These are phyloP conservation scores for Cremastinae sp. DNA, from an alignment of 2,888 invertebrate genomes.

Conservation along the genomic window DNA sequence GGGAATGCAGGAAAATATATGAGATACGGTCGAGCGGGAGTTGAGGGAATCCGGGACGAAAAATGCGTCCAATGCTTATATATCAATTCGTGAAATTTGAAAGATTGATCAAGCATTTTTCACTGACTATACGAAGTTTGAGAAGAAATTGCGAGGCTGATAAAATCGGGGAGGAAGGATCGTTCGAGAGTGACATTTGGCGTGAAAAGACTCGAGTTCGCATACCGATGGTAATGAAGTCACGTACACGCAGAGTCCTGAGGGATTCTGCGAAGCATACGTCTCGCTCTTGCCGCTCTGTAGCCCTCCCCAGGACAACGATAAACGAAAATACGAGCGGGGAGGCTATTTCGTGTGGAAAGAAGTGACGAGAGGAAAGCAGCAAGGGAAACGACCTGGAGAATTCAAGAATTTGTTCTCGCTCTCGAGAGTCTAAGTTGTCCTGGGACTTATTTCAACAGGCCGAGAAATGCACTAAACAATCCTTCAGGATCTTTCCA, in stretches of 20 bases:
- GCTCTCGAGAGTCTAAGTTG: constrained; percentile 7
- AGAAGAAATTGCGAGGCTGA: not conserved
- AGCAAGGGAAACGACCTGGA: constrained; percentile 35
- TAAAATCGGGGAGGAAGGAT: not conserved
- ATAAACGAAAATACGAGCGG: not conserved
- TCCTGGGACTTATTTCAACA: constrained; percentile 22
- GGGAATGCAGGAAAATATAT: no score
- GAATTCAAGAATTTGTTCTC: constrained; percentile 28
- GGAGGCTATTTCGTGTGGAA: constrained; percentile 16
- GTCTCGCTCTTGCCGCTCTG: constrained; percentile 16
- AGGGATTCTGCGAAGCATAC: constrained; percentile 34
- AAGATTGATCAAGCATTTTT: no score
- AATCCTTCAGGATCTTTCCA: constrained; percentile 10
- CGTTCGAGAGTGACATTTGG: not conserved
- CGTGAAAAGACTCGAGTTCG: not conserved
- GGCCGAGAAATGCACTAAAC: constrained; percentile 32
- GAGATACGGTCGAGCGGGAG: no score
- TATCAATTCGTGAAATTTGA: no score
- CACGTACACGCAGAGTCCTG: constrained; percentile 49
- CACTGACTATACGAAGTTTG: not conserved
- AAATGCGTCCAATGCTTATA: no score
- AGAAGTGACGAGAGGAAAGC: constrained; percentile 26
- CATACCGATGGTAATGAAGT: constrained; percentile 47
- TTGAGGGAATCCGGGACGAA: no score
- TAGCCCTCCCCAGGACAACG: no score